Conservation (phyloP, 2,113 vertebrate species). For the Myrmecophaga tridactyla region DNA sequence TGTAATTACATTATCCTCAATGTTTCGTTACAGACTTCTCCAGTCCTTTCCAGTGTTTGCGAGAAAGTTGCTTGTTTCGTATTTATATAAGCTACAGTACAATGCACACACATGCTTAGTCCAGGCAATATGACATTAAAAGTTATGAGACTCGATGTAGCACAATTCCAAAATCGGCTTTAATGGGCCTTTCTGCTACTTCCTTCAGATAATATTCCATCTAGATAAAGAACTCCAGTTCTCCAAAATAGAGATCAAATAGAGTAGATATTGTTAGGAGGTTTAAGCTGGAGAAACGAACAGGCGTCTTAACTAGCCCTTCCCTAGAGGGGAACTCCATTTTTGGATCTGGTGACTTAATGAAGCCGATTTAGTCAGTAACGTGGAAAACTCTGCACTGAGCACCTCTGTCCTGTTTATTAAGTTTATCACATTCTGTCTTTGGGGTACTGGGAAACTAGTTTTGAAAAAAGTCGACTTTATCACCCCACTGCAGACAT, state of each 20-base stretch:
- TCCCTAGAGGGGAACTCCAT: not conserved
- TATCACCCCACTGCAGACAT: not conserved
- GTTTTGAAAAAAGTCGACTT: not conserved
- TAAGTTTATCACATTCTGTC: not conserved
- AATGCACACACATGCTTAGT: not conserved
- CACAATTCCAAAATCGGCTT: not conserved
- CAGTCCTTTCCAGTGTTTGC: not conserved
- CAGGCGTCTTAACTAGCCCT: not conserved
- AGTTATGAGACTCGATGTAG: not conserved
- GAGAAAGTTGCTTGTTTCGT: not conserved
- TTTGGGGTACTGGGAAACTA: not conserved
- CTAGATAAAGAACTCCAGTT: not conserved
- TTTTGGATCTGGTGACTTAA: not conserved
- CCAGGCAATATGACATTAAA: not conserved
- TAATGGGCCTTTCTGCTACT: not conserved
- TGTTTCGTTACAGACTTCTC: not conserved
- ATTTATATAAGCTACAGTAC: not conserved
- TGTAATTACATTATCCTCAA: not conserved
- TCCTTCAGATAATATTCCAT: not conserved
- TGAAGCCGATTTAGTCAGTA: not conserved
- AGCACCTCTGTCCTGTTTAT: not conserved
- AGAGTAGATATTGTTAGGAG: not conserved
- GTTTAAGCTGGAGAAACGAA: not conserved
- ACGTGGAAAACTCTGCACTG: not conserved
- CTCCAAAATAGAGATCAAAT: not conserved